Conservation (phyloP, 2,797 vertebrate species). For the Chaetodon trifasciatus region DNA sequence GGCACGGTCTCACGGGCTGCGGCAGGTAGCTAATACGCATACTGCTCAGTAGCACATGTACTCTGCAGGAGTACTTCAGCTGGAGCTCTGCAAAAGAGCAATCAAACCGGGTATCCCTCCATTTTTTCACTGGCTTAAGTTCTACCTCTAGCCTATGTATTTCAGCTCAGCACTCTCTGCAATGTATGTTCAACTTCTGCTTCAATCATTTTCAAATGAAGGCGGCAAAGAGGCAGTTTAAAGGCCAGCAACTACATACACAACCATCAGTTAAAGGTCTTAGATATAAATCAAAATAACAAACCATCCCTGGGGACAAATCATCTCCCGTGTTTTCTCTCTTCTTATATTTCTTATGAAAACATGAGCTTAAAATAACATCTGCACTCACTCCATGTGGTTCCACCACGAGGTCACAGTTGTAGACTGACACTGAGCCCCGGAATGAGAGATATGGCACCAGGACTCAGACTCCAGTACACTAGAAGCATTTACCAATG, state of each 20-base stretch:
- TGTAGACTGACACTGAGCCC: slow-evolving; percentile 14
- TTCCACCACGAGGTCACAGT: slow-evolving; percentile 40
- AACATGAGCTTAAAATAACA: slow-evolving; percentile 61
- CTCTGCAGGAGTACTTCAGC: slow-evolving; percentile 34
- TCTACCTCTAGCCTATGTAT: not conserved
- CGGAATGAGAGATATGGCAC: slow-evolving; percentile 36
- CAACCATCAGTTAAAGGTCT: slow-evolving; percentile 23
- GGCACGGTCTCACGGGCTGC: slow-evolving; percentile 58
- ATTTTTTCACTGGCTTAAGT: not conserved
- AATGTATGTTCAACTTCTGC: slow-evolving; percentile 5
- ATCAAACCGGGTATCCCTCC: slow-evolving; percentile 5
- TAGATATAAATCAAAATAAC: slow-evolving; percentile 37
- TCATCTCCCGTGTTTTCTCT: slow-evolving; percentile 24
- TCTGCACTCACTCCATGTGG: slow-evolving; percentile 31
- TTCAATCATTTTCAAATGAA: slow-evolving; percentile 24
- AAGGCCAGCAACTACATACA: slow-evolving; percentile 10
- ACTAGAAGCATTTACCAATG: slow-evolving; percentile 34
- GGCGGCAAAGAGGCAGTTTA: slow-evolving; percentile 2
- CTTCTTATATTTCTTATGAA: slow-evolving; percentile 53
- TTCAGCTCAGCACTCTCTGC: not conserved
- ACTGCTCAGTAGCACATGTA: slow-evolving; percentile 37
- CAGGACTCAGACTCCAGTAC: slow-evolving; percentile 13
- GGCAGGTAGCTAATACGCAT: slow-evolving; percentile 69
- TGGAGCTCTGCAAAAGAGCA: slow-evolving; percentile 35
- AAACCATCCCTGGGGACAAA: slow-evolving; percentile 38